Conservation (phyloP, 2,888 invertebrate species). For the Lepeophtheirus nordmannii region DNA sequence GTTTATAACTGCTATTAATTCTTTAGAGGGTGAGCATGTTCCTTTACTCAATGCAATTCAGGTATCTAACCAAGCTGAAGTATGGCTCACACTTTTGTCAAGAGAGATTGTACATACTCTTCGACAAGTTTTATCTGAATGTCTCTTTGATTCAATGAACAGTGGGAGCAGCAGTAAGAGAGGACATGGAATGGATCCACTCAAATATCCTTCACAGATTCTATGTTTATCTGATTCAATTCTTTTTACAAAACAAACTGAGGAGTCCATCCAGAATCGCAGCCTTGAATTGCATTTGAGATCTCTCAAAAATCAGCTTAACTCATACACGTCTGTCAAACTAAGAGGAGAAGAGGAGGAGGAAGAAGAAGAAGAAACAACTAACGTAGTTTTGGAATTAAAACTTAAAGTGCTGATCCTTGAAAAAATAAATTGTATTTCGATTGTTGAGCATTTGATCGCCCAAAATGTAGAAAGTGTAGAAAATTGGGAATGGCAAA, state of each 20-base stretch:
- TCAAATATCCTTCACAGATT: constrained; percentile 56
- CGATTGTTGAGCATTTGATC: constrained; percentile 61
- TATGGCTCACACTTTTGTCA: constrained; percentile 59
- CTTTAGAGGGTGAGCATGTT: constrained; percentile 57
- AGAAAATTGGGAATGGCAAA: constrained; percentile 84
- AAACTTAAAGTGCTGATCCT: constrained; percentile 83
- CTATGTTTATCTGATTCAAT: constrained; percentile 70
- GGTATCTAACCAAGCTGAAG: constrained; percentile 58
- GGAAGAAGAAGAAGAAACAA: constrained; percentile 35
- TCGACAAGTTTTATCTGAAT: constrained; percentile 48
- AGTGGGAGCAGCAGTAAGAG: constrained; percentile 31
- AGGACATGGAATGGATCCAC: constrained; percentile 35
- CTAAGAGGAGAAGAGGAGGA: constrained; percentile 32
- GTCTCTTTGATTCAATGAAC: constrained; percentile 37
- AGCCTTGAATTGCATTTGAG: constrained; percentile 38
- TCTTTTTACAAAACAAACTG: constrained; percentile 65
- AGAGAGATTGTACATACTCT: constrained; percentile 64
- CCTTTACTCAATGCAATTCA: constrained; percentile 50
- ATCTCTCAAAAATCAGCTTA: constrained; percentile 35
- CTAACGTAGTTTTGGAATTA: constrained; percentile 47
- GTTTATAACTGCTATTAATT: constrained; percentile 52
- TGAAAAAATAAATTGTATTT: constrained; percentile 79
- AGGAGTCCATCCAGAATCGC: constrained; percentile 56
- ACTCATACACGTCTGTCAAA: constrained; percentile 39
- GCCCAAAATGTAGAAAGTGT: constrained; percentile 45